Base-by-base conservation (phyloP, 2,888 invertebrate genomes). In the Notodonta ziczac region DNA sequence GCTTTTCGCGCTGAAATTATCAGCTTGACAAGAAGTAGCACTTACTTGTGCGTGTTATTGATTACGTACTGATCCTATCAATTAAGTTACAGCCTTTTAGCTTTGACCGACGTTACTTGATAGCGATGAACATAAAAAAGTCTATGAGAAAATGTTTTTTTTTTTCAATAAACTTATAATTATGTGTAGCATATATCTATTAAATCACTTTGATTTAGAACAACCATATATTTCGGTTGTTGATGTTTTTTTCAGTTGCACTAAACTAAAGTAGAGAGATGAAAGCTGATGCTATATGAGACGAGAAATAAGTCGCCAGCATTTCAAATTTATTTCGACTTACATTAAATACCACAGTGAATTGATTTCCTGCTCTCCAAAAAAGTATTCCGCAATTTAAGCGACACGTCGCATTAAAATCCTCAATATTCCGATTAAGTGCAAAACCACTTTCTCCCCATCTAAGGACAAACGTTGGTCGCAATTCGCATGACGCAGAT, bases 381-480 rank as follows among this genome's bases (percentile, higher is more conserved):
- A 32, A 16, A 57, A 32, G 55, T 55, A 61, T 65, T 61, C 61
- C 63, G 59, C 9, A 40, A 32, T 58, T 46, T 58, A 44, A 56
- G 60, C 50, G 16, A 8, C 6, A 32, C 55, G 40, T 60, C 63
- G 59, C 59, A 65, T 65, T 62, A 56, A 59, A 63, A 57, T 44
- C 58, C 48, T 54, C 51, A 50, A 61, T 60, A 54, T 55, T 12
- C 44, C 40, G 63, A 64, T 60, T 58, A 50, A 64, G n/a, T 62
- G 42, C 58, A 54, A 61, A 56, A 64, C 54, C 46, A 60, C 60
- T 70, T 73, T 74, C 67, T 65, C 66, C 54, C 40, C 58, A 51
- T 62, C 63, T 74, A 67, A 53, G 51, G 55, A 76, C 75, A 76
- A 69, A 69, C 57, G 54, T 61, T 65, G 67, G 72, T 71, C 75